A percentile compares a stretch with the other conserved stretches of the same genome.
phyloP scores from a whole-genome alignment of 2,113 vertebrate species.

The Eretmochelys imbricata region DNA sequence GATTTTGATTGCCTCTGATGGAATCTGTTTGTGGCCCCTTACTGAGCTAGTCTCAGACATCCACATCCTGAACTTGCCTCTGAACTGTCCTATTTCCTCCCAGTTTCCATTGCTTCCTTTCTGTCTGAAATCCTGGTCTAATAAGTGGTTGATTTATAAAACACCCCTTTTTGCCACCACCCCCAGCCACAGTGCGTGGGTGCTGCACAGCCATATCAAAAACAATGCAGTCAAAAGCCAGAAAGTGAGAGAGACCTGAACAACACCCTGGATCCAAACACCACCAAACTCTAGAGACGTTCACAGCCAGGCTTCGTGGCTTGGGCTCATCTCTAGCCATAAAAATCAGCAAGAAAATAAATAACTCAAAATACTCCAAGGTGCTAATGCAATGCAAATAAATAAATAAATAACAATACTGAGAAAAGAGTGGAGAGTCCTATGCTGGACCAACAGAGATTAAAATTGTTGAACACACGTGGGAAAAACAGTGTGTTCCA shows the following conservation, averaged over 20 bases:
- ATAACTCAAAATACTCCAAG: neutral
- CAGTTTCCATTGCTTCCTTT: neutral
- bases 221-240: constrained; percentile 18
- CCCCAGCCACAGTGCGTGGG: neutral
- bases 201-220: neutral
- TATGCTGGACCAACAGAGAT: neutral
- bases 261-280: constrained; percentile 15
- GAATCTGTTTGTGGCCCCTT: neutral
- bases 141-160: constrained; percentile 14
- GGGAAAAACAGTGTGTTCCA: neutral
- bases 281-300: neutral
- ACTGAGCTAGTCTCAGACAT: neutral
- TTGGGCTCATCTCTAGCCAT: constrained; percentile 36
- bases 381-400: too few species aligned
- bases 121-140: neutral
- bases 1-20: neutral
- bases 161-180: neutral
- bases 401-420: too few species aligned
- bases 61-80: fast-evolving
- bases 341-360: constrained; percentile 46
- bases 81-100: neutral
- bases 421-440: neutral
- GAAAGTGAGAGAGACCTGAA: constrained; percentile 33
- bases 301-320: constrained; percentile 37
- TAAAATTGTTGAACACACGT: neutral